Conservation (phyloP, 2,888 invertebrate species). For the Chromoteleia sp. region DNA sequence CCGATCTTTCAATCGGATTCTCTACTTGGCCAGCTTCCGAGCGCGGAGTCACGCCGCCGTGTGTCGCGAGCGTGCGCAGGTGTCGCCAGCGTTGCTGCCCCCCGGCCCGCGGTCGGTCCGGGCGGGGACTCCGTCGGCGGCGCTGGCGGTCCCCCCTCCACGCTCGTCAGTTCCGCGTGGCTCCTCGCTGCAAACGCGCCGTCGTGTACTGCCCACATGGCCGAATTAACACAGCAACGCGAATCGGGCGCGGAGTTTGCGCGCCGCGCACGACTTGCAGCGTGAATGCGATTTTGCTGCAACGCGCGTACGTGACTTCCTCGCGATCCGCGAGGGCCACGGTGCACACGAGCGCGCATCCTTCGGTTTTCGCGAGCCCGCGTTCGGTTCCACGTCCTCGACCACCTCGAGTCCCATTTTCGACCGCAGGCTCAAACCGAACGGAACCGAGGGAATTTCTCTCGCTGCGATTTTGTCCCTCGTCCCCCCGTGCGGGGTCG, state of each 20-base stretch:
- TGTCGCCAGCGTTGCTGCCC: too few species aligned
- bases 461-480: background rate
- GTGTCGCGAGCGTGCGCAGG: too few species aligned
- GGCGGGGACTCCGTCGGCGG: too few species aligned
- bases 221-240: constrained; percentile 11
- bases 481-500: constrained; percentile 5
- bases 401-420: background rate
- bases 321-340: constrained; percentile 55
- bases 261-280: constrained; percentile 32
- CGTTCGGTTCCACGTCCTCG: background rate
- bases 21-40: too few species aligned
- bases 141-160: too few species aligned
- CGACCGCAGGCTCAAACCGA: background rate
- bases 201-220: constrained; percentile 13
- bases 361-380: background rate
- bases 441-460: background rate
- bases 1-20: too few species aligned
- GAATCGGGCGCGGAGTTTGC: constrained; percentile 34
- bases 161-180: constrained; percentile 1
- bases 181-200: constrained; percentile 13
- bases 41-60: too few species aligned
- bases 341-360: constrained; percentile 16
- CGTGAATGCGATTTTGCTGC: constrained; percentile 52
- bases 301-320: constrained; percentile 63
- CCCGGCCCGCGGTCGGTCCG: too few species aligned